phyloP scores from a whole-genome alignment of 2,888 invertebrate species.

The Lasioglossum vierecki region DNA sequence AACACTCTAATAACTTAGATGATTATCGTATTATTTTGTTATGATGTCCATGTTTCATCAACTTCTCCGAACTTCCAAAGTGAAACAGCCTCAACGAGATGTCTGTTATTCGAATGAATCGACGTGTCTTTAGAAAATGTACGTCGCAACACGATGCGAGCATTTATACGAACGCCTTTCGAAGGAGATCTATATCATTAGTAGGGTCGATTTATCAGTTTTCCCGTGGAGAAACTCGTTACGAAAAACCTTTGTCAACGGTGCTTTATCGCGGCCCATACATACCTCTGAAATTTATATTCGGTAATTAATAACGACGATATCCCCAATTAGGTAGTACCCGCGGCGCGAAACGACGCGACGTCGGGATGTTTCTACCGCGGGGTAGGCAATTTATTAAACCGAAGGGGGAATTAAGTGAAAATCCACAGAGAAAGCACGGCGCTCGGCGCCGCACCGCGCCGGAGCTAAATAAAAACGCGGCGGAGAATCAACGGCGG shows the following conservation, averaged over 20 bases:
- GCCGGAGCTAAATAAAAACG: background rate
- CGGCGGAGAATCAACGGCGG: slow-evolving; percentile 28
- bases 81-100: too few species aligned
- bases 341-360: background rate
- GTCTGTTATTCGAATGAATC: too few species aligned
- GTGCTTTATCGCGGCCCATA: background rate
- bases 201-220: background rate
- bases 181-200: background rate
- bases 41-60: too few species aligned
- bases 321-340: background rate
- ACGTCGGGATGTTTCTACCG: background rate
- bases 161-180: background rate
- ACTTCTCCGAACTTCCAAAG: too few species aligned
- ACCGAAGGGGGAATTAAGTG: slow-evolving; percentile 8
- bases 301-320: slow-evolving; percentile 9
- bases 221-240: background rate
- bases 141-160: background rate
- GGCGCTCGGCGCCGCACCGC: background rate
- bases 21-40: too few species aligned
- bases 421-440: background rate
- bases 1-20: too few species aligned
- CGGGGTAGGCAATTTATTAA: background rate
- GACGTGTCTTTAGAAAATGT: background rate
- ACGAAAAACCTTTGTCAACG: background rate
- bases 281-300: background rate